Evolutionary conservation across 2,797 vertebrate species (phyloP), one percentile per base, ranked within the genome.

Genomic region (Gorsachius magnificus): DNA sequence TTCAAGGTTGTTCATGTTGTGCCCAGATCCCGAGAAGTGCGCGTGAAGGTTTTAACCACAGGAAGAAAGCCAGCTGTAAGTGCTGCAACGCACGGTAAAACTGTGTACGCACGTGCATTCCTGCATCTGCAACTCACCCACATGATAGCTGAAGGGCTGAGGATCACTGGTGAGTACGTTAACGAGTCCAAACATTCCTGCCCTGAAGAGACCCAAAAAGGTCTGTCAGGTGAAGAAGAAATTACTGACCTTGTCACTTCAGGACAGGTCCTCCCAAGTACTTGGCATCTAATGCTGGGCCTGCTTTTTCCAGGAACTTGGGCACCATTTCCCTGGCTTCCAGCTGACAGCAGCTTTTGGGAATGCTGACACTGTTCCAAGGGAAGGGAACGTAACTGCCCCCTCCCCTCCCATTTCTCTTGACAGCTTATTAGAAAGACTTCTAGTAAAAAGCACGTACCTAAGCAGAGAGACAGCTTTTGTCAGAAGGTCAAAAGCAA

Each of bases 61-160:
- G 79, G n/a, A 94, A 91, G 87, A 90, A 85, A 90, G 94, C 20
- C 94, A 94, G 76, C 68, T 71, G 24, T 76, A 79, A 93, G 96
- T 91, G 95, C 96, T 22, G 2, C 22, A 33, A 86, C n/a, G 69
- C 95, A 90, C 90, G 83, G 82, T 53, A 26, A 38, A 51, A n/a
- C 38, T 11, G 90, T 28, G 70, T 2, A 20, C 21, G 2, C 90
- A 93, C 74, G 54, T 90, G 96, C 83, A 4, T 70, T 65, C 93
- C 85, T 54, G 87, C 3, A 35, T 76, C 76, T 76, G 89, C 83
- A 60, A 2, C 85, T 85, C 64, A n/a, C 86, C 79, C 83, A 71
- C 74, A 41, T 18, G 31, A 46, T 0, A 83, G 69, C 7, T 41
- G 46, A 57, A 87, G 76, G 82, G 50, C 94, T 93, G 78, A 46